Base-by-base conservation (phyloP, 1,140 invertebrate genomes). In the Macrotrachela quadricornifera region DNA sequence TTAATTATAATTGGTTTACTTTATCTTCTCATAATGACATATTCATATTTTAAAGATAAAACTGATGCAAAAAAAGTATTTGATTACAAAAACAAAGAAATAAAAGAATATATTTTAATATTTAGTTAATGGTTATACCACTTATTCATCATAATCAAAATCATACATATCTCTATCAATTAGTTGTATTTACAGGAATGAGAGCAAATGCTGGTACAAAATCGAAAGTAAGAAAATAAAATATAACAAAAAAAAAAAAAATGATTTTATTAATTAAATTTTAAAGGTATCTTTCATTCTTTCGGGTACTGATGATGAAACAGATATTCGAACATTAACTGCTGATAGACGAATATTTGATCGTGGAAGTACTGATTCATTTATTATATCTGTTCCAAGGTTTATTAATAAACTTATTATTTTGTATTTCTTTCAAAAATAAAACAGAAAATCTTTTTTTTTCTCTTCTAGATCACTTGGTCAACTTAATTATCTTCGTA, bases 141-240 rank as follows among this genome's bases (percentile, higher is more conserved):
- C 14, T 45, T 16, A 10, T 48, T 13, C 73, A 75, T 57, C 75
- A 75, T 57, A 63, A 70, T 16, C 58, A 65, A 1, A 55, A 60
- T 21, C 71, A 75, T 57, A 70, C 70, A 54, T 76, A 76, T 56
- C 63, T 74, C 15, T 76, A 76, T 61, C 71, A 75, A 57, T 64
- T 76, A 43, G 60, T 71, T 8, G 69, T 76, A 1, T 64, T 64
- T n/a, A 76, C 75, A 8, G 75, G 75, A 16, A 66, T 70, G 58
- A 59, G 67, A 39, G 64, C 60, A 50, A 65, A 68, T 54, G 70
- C 73, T 30, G 69, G 65, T 13, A 74, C 73, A 1, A 64, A 74
- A 50, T 76, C 74, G 8, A 71, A 70, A 61, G 56, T 75, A 30
- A n/a, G n/a, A n/a, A n/a, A n/a, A n/a, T n/a, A 16, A 15, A 15